Evolutionary conservation across 2,113 vertebrate genomes (phyloP).

Genomic region (Antennarius striatus): DNA sequence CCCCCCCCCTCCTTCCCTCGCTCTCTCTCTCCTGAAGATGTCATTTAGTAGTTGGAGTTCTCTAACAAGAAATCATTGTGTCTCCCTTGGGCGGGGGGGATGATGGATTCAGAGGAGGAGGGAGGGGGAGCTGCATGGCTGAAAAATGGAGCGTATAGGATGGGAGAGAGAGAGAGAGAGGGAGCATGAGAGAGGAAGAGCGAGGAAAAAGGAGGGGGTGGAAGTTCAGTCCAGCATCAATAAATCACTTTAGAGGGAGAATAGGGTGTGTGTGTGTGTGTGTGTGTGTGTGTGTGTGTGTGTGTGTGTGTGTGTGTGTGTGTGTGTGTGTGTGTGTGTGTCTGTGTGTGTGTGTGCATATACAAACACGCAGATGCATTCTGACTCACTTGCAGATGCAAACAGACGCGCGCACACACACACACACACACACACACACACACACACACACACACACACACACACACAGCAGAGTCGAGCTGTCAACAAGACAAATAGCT

Average conservation of each 20-base stretch:
- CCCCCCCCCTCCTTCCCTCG: slow-evolving; percentile 3
- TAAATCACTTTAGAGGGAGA: slow-evolving; percentile 76
- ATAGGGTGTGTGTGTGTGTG: slow-evolving; percentile 30
- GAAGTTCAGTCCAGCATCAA: slow-evolving; percentile 74
- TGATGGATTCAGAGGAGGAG: slow-evolving; percentile 67
- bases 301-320: not conserved
- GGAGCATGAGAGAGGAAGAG: slow-evolving; percentile 36
- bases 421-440: slow-evolving; percentile 13
- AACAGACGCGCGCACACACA: slow-evolving; percentile 11
- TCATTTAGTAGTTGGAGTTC: slow-evolving; percentile 80
- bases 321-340: not conserved
- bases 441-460: slow-evolving; percentile 18
- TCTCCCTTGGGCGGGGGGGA: slow-evolving; percentile 69
- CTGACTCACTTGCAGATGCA: not conserved
- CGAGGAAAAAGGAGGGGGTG: slow-evolving; percentile 55
- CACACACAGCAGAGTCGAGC: slow-evolving; percentile 54
- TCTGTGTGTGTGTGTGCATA: not conserved
- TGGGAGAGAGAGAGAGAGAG: slow-evolving; percentile 45
- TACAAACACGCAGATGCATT: not conserved
- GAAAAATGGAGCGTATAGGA: slow-evolving; percentile 62
- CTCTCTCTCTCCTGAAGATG: slow-evolving; percentile 63
- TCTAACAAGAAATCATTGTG: slow-evolving; percentile 84
- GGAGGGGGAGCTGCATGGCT: slow-evolving; percentile 50
- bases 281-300: not conserved
- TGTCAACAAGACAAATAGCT: slow-evolving; percentile 75